Evolutionary conservation across 2,797 vertebrate genomes (phyloP).

Genomic region (Melanotaenia maccullochi): DNA sequence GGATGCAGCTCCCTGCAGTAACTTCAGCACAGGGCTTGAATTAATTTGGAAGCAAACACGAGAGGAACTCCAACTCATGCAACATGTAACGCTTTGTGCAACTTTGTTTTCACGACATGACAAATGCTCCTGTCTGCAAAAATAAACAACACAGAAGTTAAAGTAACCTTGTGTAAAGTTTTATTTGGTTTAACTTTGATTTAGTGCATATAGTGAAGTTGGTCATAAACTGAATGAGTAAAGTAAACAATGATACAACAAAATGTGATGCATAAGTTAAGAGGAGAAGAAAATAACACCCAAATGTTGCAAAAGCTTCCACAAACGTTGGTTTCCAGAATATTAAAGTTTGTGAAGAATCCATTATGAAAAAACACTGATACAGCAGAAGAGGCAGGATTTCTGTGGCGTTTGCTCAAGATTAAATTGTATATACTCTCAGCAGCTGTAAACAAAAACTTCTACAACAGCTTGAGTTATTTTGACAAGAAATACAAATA

Average conservation of each 20-base stretch:
- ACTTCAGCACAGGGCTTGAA: conserved; percentile 5
- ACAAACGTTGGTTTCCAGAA: too few species aligned
- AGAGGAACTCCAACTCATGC: conserved; percentile 6
- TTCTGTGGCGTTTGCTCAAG: background rate
- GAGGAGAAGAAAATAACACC: background rate
- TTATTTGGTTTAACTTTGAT: background rate
- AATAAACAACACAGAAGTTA: conserved; percentile 3
- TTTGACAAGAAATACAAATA: too few species aligned
- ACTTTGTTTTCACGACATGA: conserved; percentile 13
- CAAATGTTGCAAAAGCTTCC: background rate
- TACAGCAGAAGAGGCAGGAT: background rate
- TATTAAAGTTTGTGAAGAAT: too few species aligned
- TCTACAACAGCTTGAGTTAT: too few species aligned
- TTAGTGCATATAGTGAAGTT: background rate
- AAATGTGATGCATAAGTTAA: background rate
- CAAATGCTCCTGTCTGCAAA: conserved; percentile 13
- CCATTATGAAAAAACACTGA: too few species aligned
- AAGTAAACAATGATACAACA: background rate
- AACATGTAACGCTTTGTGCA: conserved; percentile 6
- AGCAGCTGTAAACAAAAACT: background rate
- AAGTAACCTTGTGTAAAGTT: background rate
- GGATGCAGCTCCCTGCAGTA: conserved; percentile 10
- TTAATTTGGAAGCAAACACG: conserved; percentile 1
- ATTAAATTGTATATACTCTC: background rate
- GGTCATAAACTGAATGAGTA: background rate